Conservation (phyloP, 2,113 vertebrate species). For the Variabilichromis moorii region DNA sequence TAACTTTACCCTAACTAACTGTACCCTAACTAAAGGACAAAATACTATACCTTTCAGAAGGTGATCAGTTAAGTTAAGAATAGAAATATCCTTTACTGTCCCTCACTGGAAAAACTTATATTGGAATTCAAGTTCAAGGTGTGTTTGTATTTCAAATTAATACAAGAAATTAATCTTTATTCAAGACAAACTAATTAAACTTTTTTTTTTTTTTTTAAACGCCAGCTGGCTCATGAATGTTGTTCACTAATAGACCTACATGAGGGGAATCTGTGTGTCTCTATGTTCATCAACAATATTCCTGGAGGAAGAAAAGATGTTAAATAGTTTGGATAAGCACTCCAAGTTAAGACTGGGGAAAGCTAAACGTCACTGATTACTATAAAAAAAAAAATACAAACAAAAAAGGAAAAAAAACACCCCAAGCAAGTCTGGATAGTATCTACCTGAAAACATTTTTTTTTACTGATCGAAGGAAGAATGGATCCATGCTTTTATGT, state of each 20-base stretch:
- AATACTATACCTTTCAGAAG: neutral
- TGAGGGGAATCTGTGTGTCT: neutral
- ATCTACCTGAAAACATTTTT: neutral
- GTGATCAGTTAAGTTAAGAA: neutral
- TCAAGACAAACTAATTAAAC: neutral
- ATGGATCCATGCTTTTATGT: neutral
- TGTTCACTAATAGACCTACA: neutral
- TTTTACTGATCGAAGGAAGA: neutral
- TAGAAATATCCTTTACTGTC: neutral
- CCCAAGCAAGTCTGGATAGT: neutral
- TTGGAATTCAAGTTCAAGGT: neutral
- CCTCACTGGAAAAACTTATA: neutral
- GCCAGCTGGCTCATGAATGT: neutral
- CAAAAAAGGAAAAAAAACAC: neutral
- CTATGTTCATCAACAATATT: neutral
- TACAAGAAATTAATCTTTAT: neutral
- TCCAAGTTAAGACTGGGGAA: neutral
- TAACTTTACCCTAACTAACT: neutral
- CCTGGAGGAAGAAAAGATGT: neutral
- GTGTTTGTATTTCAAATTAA: neutral
- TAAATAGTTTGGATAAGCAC: neutral
- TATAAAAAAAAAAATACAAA: neutral
- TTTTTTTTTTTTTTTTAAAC: neutral
- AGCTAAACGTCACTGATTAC: neutral
- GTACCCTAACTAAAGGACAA: neutral